Evolutionary conservation across 2,797 vertebrate species (phyloP), one percentile per base, ranked within the genome.

Genomic region (Lacerta viridis): DNA sequence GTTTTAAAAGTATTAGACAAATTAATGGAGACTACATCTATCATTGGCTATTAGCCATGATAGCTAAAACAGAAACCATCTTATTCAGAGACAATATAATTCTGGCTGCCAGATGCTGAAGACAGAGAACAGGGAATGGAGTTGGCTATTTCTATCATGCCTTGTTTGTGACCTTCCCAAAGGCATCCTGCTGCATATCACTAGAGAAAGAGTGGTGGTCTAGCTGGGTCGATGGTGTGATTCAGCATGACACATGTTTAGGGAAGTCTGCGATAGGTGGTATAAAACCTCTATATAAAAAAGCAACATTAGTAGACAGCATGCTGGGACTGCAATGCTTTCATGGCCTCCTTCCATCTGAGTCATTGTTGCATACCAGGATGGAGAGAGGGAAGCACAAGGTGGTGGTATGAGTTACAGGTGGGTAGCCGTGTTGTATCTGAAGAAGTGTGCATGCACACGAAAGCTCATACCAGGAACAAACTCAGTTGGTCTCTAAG

Each of bases 1-100:
- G 76, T 72, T 79, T 84, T 88, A 79, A 80, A 78, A 61, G 50
- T 80, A 88, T 88, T 80, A 84, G 55, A 89, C 78, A 66, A 80
- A 80, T 89, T 80, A 80, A 75, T 50, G 77, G 36, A 80, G 55
- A 9, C 41, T 79, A 72, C 68, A 80, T 80, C 50, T 72, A 64
- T 88, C 74, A 80, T 78, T 85, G 77, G 50, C 50, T 64, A 46
- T 79, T 84, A 64, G 77, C 68, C 82, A 74, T 46, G 20, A 64
- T 43, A 88, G 82, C 15, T 84, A 84, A 88, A 80, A 66, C 39
- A 64, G 20, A 68, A 74, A 74, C 27, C 20, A 25, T 27, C 50
- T 5, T 33, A 84, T 84, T 80, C n/a, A 23, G 5, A 83, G 61
- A 27, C 61, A 77, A 8, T 29, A 11, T 50, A 27, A 20, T 20